Base-by-base conservation (phyloP, 2,797 vertebrate species). In the Spinus pinus region DNA sequence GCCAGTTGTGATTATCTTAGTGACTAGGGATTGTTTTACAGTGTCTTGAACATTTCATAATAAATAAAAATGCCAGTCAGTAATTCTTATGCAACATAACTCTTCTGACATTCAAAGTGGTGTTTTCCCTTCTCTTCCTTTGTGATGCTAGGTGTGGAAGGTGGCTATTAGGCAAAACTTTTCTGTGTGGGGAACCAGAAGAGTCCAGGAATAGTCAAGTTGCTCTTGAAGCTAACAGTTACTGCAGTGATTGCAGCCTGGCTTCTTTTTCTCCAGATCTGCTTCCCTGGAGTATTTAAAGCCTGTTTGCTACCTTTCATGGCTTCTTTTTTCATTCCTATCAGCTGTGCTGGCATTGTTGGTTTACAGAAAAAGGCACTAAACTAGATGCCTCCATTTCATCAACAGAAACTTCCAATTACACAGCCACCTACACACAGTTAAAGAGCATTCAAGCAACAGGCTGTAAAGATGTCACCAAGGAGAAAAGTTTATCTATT, bases 361-460 rank as follows among this genome's bases (percentile, higher is more conserved):
- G 35, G 24, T 47, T 90, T 93, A 88, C 84, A 79, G 58, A 86
- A 90, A 72, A 35, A 47, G 60, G 23, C 44, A 65, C 17, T 66
- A 47, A 83, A 94, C n/a, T 61, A 81, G n/a, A 88, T 79, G 44
- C 44, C 51, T 88, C 72, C 16, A 33, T 64, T 93, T 88, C 70
- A 67, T 82, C 81, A 88, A 35, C 51, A 93, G 66, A 87, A 95
- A 49, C 14, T 84, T 93, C 67, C 78, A 81, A 64, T 77, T 94
- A 88, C 83, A 82, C 46, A 75, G 65, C 58, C 54, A 72, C 53
- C 58, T 78, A 77, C 77, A 88, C 41, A 28, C 11, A 2, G 8
- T 46, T 93, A 53, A 67, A 72, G 14, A 62, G 42, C 0, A 1
- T 80, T 88, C 41, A 37, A 73, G 83, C 2, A 0, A 20, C 28